Conservation (phyloP, 2,797 vertebrate species). For the Ciconia nigra region DNA sequence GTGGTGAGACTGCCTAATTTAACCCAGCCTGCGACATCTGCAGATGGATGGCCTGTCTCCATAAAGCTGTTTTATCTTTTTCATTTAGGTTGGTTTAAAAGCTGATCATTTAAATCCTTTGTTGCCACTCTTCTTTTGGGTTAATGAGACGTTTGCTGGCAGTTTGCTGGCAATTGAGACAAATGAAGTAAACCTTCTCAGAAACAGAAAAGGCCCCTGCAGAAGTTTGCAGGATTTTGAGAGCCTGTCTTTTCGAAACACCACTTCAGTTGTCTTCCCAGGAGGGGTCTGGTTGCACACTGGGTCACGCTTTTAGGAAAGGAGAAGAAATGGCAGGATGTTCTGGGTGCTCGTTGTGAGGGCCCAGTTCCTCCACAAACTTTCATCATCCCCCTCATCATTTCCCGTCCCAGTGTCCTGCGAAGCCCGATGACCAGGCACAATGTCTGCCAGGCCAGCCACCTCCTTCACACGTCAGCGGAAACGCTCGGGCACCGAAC, state of each 20-base stretch:
- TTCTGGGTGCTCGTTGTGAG: not conserved
- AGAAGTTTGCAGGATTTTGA: not conserved
- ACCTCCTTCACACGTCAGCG: not conserved
- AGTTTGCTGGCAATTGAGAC: not conserved
- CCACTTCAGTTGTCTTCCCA: not conserved
- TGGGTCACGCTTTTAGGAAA: not conserved
- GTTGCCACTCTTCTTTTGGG: not conserved
- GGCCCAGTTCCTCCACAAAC: not conserved
- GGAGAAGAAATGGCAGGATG: not conserved
- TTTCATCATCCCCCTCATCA: not conserved
- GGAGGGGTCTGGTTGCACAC: not conserved
- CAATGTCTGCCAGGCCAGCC: not conserved
- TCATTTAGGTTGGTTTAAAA: not conserved
- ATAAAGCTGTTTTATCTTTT: not conserved
- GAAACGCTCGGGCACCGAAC: rapidly evolving
- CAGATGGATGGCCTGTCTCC: not conserved
- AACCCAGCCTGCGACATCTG: not conserved
- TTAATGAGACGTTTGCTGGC: rapidly evolving
- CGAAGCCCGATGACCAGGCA: rapidly evolving
- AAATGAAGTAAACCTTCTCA: not conserved
- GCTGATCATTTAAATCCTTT: not conserved
- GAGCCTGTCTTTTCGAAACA: not conserved
- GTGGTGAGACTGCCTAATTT: conserved; percentile 4
- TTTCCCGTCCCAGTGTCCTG: not conserved
- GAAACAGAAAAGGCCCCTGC: not conserved